Base-by-base conservation (phyloP, 1,140 invertebrate species). In the Ceratitis capitata region DNA sequence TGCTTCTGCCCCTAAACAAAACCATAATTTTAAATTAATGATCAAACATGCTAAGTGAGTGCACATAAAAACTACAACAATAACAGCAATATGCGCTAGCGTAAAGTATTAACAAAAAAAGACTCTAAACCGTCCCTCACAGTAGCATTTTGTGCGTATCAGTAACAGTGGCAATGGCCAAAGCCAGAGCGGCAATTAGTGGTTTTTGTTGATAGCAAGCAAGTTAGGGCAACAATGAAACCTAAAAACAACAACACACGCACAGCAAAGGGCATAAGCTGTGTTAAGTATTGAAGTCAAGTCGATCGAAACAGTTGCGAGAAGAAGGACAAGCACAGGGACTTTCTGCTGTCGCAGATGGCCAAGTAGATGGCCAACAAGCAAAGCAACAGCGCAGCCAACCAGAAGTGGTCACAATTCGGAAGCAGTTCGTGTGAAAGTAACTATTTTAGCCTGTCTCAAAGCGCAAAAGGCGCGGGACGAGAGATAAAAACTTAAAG, bases 21-120 rank as follows among this genome's bases (percentile, higher is more conserved):
- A 83, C 82, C 82, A 83, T 83, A 83, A 83, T 53, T 83, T 83
- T 83, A 51, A 83, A 53, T 83, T 83, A 83, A 83, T 83, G 82
- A 83, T 83, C 82, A 45, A 35, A 53, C 26, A 51, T 29, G 2
- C 10, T 53, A 51, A 83, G 82, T 35, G 26, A 19, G 45, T 10
- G 26, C 23, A 49, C 49, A 32, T n/a, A n/a, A n/a, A n/a, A n/a
- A n/a, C n/a, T n/a, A 23, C 51, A 56, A 56, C 51, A 35, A 26
- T n/a, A 35, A 12, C 69, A 69, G 42, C 14, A 12, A 39, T 16
- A n/a, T 45, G 35, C 69, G 69, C n/a, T 35, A 39, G 10, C 39
- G 19, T 7, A 26, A 26, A 26, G 29, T 4, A 56, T 5, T 10
- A 61, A 61, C 56, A 61, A 61, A n/a, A 61, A 26, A 61, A 12